Evolutionary conservation across 2,888 invertebrate genomes (phyloP).

Genomic region (Thysanoteuthis rhombus): DNA sequence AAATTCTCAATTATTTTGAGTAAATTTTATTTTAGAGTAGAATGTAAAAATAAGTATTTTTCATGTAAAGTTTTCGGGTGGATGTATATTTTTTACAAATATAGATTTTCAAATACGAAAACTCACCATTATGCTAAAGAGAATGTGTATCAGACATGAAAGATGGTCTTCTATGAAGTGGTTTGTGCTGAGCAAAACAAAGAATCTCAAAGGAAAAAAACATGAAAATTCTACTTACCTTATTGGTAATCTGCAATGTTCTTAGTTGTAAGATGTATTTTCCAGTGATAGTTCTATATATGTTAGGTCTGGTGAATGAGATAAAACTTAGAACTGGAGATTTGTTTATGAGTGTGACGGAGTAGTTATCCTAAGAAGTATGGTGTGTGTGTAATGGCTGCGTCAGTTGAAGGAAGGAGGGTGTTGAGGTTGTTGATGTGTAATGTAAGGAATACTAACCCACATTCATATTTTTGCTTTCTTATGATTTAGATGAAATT

Average conservation of each 20-base stretch:
- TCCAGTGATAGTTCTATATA: background rate
- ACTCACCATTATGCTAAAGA: background rate
- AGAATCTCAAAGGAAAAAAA: background rate
- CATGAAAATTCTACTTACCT: background rate
- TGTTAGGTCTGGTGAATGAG: no score
- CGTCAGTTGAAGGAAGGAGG: background rate
- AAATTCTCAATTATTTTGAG: no score
- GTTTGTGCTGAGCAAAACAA: background rate
- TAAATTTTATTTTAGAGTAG: background rate
- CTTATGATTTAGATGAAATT: background rate
- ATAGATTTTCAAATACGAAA: background rate
- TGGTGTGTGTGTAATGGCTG: no score
- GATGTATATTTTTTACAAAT: background rate
- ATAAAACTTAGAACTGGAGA: background rate
- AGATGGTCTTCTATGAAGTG: background rate
- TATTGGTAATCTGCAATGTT: background rate
- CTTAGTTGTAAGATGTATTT: background rate
- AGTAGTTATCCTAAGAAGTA: no score
- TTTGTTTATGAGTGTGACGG: background rate
- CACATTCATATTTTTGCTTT: background rate
- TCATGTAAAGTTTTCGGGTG: background rate
- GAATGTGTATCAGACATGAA: background rate
- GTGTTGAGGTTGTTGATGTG: background rate
- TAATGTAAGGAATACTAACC: background rate
- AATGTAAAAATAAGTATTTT: background rate